Evolutionary conservation across 2,888 invertebrate genomes (phyloP).

Genomic region (Tholera decimalis): DNA sequence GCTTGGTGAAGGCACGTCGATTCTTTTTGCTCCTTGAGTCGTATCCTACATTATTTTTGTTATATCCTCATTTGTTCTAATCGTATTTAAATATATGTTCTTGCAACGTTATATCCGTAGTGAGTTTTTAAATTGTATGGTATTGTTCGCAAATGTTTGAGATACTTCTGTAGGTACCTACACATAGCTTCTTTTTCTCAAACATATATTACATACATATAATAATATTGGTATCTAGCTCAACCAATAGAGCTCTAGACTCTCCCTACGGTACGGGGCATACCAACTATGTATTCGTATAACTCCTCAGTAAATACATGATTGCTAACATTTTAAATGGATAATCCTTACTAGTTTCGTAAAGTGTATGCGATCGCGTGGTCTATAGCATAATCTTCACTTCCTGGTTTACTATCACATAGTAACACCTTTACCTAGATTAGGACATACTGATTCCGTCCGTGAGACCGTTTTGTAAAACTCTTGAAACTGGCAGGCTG

Average conservation of each 20-base stretch:
- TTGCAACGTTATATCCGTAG: neutral
- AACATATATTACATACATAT: conserved; percentile 10
- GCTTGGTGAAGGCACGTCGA: neutral
- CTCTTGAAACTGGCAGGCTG: conserved; percentile 4
- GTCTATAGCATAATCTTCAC: neutral
- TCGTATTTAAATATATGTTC: neutral
- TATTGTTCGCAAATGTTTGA: neutral
- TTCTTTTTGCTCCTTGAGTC: conserved; percentile 2
- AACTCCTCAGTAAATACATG: neutral
- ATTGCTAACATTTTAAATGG: neutral
- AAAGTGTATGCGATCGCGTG: neutral
- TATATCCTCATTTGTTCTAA: neutral
- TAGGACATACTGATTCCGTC: neutral
- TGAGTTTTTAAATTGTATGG: neutral
- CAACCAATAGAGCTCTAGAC: neutral
- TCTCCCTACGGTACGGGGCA: neutral
- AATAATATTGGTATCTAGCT: conserved; percentile 28
- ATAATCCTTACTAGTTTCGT: neutral
- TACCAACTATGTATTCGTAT: neutral
- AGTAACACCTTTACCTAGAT: neutral
- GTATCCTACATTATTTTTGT: neutral
- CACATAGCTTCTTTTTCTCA: conserved; percentile 11
- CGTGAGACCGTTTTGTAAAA: neutral
- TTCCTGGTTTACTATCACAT: neutral
- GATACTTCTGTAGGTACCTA: conserved; percentile 10